phyloP scores from a whole-genome alignment of 2,797 vertebrate genomes.

The Glyptemys insculpta region DNA sequence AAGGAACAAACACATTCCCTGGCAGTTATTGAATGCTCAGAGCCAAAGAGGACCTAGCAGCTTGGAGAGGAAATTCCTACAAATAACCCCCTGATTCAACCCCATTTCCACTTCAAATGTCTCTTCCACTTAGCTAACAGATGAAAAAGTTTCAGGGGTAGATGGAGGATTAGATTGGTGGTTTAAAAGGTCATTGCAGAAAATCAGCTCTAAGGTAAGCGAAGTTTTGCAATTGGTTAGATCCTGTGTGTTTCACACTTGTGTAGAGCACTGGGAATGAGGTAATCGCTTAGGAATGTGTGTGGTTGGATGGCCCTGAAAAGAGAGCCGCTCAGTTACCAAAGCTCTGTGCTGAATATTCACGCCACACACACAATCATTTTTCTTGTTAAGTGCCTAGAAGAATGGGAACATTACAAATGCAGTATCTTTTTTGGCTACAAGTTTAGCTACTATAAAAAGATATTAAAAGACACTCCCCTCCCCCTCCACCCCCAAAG shows the following conservation, averaged over 20 bases:
- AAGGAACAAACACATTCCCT: slow-evolving; percentile 64
- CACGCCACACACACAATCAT: slow-evolving; percentile 73
- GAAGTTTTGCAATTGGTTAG: slow-evolving; percentile 53
- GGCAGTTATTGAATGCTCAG: slow-evolving; percentile 53
- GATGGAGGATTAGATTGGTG: slow-evolving; percentile 25
- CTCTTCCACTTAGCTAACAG: slow-evolving; percentile 9
- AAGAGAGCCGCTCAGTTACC: slow-evolving; percentile 78
- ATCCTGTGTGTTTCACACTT: slow-evolving; percentile 48
- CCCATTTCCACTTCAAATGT: neutral
- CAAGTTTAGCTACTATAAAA: slow-evolving; percentile 57
- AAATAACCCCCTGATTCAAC: neutral
- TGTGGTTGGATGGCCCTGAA: slow-evolving; percentile 81
- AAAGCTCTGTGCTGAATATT: slow-evolving; percentile 72
- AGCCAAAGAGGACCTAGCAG: slow-evolving; percentile 55
- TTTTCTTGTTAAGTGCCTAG: slow-evolving; percentile 74
- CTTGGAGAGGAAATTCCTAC: slow-evolving; percentile 50
- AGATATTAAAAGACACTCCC: slow-evolving; percentile 23
- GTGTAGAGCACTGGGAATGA: slow-evolving; percentile 70
- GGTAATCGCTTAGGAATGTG: slow-evolving; percentile 81
- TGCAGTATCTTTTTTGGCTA: slow-evolving; percentile 66
- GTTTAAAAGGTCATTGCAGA: slow-evolving; percentile 60
- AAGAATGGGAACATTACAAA: slow-evolving; percentile 75
- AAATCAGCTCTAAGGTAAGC: slow-evolving; percentile 6
- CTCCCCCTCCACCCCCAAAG: slow-evolving; percentile 6
- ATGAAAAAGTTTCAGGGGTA: neutral